A percentile compares a stretch with the other conserved stretches of the same genome.
Conservation (phyloP, 92 coral and sea anemone species). For the Parazoanthus swiftii region DNA sequence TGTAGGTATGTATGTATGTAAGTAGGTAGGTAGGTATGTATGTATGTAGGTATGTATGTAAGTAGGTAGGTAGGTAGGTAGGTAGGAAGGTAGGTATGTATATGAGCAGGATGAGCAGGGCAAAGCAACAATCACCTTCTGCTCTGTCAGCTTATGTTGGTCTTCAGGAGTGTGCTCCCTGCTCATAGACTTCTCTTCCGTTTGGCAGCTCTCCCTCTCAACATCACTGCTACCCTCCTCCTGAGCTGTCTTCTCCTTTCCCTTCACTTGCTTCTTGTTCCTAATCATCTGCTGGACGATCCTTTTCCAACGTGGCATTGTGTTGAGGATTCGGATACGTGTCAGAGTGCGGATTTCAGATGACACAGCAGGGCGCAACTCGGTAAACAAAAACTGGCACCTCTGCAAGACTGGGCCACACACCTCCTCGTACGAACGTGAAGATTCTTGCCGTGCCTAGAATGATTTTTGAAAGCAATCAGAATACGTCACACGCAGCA, state of each 20-base stretch:
- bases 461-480: neutral
- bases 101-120: no score
- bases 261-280: constrained; percentile 60
- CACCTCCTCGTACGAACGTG: constrained; percentile 96
- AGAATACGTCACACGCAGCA: neutral
- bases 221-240: constrained; percentile 63
- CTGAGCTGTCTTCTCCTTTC: constrained; percentile 50
- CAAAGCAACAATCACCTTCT: constrained; percentile 33
- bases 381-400: constrained; percentile 84
- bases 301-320: constrained; percentile 87
- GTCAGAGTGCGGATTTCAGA: constrained; percentile 83
- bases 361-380: constrained; percentile 95
- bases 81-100: no score
- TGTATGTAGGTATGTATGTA: no score
- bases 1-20: no score
- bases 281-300: constrained; percentile 77
- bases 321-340: constrained; percentile 72
- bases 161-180: constrained; percentile 62
- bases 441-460: constrained; percentile 96
- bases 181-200: constrained; percentile 52
- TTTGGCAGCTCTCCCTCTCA: constrained; percentile 29
- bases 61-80: no score
- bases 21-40: no score
- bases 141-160: constrained; percentile 44
- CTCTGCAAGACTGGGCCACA: constrained; percentile 94